Conservation (phyloP, 2,113 vertebrate genomes). For the Tetraodon nigroviridis region DNA sequence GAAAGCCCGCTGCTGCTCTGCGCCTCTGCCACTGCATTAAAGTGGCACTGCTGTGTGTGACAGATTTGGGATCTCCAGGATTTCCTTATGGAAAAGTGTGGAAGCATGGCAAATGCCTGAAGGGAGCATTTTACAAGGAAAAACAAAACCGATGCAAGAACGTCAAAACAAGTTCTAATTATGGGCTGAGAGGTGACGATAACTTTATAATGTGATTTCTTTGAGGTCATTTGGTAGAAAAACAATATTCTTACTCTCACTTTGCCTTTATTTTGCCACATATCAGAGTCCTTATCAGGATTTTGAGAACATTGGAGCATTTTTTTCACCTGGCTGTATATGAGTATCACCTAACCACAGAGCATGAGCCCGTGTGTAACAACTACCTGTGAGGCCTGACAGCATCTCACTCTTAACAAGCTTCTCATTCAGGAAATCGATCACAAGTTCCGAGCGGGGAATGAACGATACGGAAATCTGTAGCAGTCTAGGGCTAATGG, state of each 20-base stretch:
- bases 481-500: constrained; percentile 6
- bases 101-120: constrained; percentile 4
- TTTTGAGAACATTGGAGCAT: constrained; percentile 16
- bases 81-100: constrained; percentile 7
- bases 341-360: too few relatives aligned
- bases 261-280: not conserved
- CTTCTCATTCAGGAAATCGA: too few relatives aligned
- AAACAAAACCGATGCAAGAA: constrained; percentile 1
- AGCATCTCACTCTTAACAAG: not conserved
- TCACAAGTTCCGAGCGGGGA: too few relatives aligned
- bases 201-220: not conserved
- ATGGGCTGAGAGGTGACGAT: not conserved
- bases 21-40: constrained; percentile 20
- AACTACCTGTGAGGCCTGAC: too few relatives aligned
- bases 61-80: constrained; percentile 12
- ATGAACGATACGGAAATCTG: too few relatives aligned
- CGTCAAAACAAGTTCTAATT: constrained; percentile 15
- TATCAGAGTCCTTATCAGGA: constrained; percentile 4
- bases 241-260: constrained; percentile 14
- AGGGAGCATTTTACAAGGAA: constrained; percentile 2
- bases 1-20: constrained; percentile 24
- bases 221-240: not conserved
- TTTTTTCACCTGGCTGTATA: not conserved
- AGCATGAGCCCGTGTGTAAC: too few relatives aligned
- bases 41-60: constrained; percentile 17